These are phyloP conservation scores for Patiria pectinifera DNA, from an alignment of 53 echinoderm and acorn worm genomes.

Conservation along the genomic window DNA sequence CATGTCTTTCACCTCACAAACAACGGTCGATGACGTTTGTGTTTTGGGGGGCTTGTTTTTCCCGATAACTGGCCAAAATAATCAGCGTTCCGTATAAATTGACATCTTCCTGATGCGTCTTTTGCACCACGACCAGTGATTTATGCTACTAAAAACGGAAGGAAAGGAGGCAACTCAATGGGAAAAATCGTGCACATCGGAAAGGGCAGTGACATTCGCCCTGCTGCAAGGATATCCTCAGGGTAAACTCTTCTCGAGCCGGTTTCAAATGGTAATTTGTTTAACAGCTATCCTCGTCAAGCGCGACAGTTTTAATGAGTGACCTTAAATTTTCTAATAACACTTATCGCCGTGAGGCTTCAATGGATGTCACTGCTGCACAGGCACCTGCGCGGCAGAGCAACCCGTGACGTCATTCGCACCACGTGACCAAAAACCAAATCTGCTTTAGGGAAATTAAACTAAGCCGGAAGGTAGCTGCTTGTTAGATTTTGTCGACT, in stretches of 20 bases:
- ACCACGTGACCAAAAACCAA: background rate
- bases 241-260: background rate
- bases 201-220: background rate
- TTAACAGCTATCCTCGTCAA: background rate
- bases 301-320: background rate
- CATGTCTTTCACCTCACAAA: no score
- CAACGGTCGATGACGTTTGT: no score
- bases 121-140: no score
- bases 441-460: background rate
- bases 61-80: no score
- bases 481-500: background rate
- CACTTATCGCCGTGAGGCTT: background rate
- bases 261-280: background rate
- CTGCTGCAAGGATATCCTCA: background rate
- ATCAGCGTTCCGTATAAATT: background rate
- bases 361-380: background rate
- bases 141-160: background rate
- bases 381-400: background rate
- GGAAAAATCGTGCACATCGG: background rate
- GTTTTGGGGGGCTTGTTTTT: background rate
- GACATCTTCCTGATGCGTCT: background rate
- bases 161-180: background rate
- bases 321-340: background rate
- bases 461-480: background rate
- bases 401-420: background rate